These are phyloP conservation scores for Hylaeus volcanicus DNA, from an alignment of 1,140 invertebrate genomes.

Conservation along the genomic window DNA sequence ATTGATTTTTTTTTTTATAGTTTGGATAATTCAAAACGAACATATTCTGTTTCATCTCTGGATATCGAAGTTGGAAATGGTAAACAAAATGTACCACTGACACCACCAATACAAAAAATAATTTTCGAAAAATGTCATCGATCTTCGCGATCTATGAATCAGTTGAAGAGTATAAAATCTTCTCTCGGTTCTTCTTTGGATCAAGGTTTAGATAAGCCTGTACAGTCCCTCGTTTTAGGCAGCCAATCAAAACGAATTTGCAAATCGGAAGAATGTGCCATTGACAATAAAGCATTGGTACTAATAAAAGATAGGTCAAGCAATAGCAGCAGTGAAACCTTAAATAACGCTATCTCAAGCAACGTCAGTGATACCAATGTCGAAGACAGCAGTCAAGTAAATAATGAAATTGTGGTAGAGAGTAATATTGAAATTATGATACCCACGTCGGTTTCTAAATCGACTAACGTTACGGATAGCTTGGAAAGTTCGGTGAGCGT, in stretches of 20 bases:
- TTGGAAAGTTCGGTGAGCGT: slow-evolving; percentile 61
- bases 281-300: slow-evolving; percentile 71
- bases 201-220: slow-evolving; percentile 79
- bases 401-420: slow-evolving; percentile 50
- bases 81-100: slow-evolving; percentile 70
- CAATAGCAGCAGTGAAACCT: slow-evolving; percentile 72
- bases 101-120: slow-evolving; percentile 74
- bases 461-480: slow-evolving; percentile 57
- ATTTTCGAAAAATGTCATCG: slow-evolving; percentile 75
- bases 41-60: slow-evolving; percentile 79
- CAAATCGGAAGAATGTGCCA: slow-evolving; percentile 78
- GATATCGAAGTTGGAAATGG: slow-evolving; percentile 73
- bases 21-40: slow-evolving; percentile 77
- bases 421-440: slow-evolving; percentile 77
- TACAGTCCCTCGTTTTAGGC: slow-evolving; percentile 66
- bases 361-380: slow-evolving; percentile 31
- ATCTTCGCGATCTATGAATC: slow-evolving; percentile 71
- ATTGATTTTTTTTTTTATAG: slow-evolving; percentile 57
- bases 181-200: slow-evolving; percentile 80
- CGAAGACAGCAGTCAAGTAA: slow-evolving; percentile 9
- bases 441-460: slow-evolving; percentile 76
- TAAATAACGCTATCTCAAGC: slow-evolving; percentile 68
- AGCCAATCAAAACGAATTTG: slow-evolving; percentile 76
- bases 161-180: slow-evolving; percentile 72
- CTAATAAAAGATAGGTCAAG: slow-evolving; percentile 66